Conservation (phyloP, 1,140 invertebrate genomes). For the Platyscapa corneri region DNA sequence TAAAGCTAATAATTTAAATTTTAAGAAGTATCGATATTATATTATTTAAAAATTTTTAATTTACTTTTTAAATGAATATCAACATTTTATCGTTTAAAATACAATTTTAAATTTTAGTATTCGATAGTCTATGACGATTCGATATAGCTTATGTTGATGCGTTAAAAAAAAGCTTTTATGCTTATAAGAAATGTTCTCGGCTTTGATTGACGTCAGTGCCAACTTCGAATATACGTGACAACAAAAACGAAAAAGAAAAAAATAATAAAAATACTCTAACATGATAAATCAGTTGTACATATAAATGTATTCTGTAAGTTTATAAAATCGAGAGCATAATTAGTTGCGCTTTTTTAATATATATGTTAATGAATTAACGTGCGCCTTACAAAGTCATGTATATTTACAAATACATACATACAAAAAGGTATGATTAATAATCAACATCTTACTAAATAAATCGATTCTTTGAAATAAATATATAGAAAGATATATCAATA, state of each 20-base stretch:
- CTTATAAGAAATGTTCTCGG: slow-evolving; percentile 4
- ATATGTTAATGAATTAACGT: slow-evolving; percentile 1
- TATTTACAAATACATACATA: slow-evolving; percentile 10
- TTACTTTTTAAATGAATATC: not conserved
- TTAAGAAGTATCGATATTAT: slow-evolving; percentile 11
- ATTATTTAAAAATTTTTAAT: not conserved
- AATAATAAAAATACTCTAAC: slow-evolving; percentile 16
- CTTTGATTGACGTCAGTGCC: slow-evolving; percentile 37
- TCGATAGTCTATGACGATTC: not conserved
- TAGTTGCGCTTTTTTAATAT: slow-evolving; percentile 17
- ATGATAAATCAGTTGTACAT: slow-evolving; percentile 22
- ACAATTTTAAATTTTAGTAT: not conserved
- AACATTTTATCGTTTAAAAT: not conserved
- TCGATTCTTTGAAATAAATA: slow-evolving; percentile 14
- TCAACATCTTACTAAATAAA: slow-evolving; percentile 6
- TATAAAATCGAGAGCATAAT: slow-evolving; percentile 19
- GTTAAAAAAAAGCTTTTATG: not conserved
- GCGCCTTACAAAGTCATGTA: slow-evolving; percentile 33
- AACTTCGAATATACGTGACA: slow-evolving; percentile 19
- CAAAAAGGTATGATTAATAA: slow-evolving; percentile 5
- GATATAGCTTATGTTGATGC: not conserved
- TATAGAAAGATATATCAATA: not conserved
- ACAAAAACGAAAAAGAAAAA: slow-evolving; percentile 30
- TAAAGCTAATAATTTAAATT: slow-evolving; percentile 33
- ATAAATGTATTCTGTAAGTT: slow-evolving; percentile 10